Percentiles rank a stretch among this genome's conserved stretches.
Conservation (phyloP, 2,888 invertebrate species). For the Antheraea yamamai region DNA sequence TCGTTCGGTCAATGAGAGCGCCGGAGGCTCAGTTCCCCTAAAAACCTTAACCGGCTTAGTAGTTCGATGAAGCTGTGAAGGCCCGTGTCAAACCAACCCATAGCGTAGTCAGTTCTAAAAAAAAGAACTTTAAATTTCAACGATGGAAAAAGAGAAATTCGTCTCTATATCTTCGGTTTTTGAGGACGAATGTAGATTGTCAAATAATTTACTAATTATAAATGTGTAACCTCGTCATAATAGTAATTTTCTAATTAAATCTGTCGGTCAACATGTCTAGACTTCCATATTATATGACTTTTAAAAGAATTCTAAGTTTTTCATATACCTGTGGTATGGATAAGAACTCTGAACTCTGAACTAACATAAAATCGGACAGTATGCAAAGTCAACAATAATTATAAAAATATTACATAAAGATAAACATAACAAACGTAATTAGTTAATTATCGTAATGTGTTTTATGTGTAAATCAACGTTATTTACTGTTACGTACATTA, state of each 20-base stretch:
- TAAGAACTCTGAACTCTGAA: not conserved
- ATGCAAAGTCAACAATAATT: too few species aligned
- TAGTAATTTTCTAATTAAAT: not conserved
- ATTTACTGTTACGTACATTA: slow-evolving; percentile 15
- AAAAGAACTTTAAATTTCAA: not conserved
- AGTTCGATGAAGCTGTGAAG: too few species aligned
- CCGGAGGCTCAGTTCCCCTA: too few species aligned
- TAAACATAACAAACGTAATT: not conserved
- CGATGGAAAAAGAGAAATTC: too few species aligned
- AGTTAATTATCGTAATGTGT: not conserved
- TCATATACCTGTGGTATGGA: not conserved
- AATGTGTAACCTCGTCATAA: not conserved
- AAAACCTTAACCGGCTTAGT: too few species aligned
- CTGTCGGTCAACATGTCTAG: not conserved
- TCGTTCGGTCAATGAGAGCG: too few species aligned
- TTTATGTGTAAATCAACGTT: slow-evolving; percentile 14
- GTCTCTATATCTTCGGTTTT: not conserved
- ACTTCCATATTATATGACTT: not conserved
- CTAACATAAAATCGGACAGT: too few species aligned
- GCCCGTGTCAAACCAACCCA: too few species aligned
- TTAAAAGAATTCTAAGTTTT: not conserved
- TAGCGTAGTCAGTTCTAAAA: not conserved
- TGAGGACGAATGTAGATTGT: not conserved
- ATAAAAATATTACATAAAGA: not conserved
- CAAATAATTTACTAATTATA: not conserved